Evolutionary conservation across 1,140 invertebrate genomes (phyloP).

Genomic region (Grapholita molesta): DNA sequence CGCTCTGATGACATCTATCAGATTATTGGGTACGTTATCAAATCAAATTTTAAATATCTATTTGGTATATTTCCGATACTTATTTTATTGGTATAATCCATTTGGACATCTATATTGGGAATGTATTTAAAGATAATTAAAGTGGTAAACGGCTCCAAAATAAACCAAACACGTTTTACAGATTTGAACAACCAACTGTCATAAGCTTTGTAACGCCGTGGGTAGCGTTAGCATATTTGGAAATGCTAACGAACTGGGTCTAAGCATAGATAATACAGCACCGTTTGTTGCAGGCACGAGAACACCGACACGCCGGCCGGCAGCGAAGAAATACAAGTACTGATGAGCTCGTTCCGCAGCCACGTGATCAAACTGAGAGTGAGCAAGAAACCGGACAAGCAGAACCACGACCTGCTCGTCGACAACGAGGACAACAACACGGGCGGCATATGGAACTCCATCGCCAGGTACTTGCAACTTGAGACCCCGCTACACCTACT

Average conservation of each 20-base stretch:
- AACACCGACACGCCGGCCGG: conserved; percentile 85
- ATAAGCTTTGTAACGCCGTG: too few relatives aligned
- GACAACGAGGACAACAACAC: conserved; percentile 85
- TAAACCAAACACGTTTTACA: too few relatives aligned
- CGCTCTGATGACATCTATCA: conserved; percentile 96
- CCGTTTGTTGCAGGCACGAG: conserved; percentile 81
- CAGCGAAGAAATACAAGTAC: conserved; percentile 86
- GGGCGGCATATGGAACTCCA: conserved; percentile 94
- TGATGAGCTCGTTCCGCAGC: conserved; percentile 93
- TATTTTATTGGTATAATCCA: too few relatives aligned
- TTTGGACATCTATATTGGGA: too few relatives aligned
- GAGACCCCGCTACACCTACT: too few relatives aligned
- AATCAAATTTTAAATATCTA: too few relatives aligned
- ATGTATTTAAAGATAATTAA: too few relatives aligned
- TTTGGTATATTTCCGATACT: too few relatives aligned
- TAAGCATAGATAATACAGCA: not conserved
- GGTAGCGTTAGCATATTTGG: too few relatives aligned
- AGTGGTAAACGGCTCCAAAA: too few relatives aligned
- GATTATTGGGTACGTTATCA: conserved; percentile 86
- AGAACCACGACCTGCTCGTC: conserved; percentile 89
- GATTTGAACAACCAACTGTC: too few relatives aligned
- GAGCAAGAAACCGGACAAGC: conserved; percentile 92
- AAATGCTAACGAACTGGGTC: too few relatives aligned
- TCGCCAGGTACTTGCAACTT: conserved; percentile 85
- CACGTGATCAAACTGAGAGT: conserved; percentile 95